Conservation (phyloP, 2,113 vertebrate genomes). For the Sylvia atricapilla region DNA sequence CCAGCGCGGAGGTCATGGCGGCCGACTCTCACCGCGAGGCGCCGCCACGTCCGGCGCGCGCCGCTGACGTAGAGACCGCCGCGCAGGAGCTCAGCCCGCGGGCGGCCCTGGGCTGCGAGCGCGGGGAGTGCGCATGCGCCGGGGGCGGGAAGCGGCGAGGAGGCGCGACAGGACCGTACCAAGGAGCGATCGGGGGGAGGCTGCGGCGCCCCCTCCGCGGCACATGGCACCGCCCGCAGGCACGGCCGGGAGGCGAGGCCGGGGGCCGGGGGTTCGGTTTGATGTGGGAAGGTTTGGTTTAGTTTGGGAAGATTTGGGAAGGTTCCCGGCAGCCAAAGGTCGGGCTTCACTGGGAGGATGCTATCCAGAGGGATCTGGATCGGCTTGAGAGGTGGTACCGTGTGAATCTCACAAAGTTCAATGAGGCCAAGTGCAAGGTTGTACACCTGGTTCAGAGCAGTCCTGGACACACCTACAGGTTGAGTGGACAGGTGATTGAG, state of each 20-base stretch:
- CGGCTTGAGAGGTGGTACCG: background rate
- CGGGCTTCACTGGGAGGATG: background rate
- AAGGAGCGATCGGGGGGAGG: background rate
- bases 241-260: background rate
- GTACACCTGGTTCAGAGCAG: background rate
- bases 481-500: background rate
- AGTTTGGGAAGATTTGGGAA: background rate
- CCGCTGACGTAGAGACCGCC: accelerated
- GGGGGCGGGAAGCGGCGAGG: accelerated
- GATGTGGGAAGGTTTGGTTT: no score
- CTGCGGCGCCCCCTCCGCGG: no score
- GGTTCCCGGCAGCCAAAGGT: accelerated
- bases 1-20: conserved; percentile 77
- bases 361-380: background rate
- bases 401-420: background rate
- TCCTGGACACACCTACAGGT: background rate
- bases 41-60: background rate
- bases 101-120: accelerated
- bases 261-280: no score
- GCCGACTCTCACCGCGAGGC: background rate
- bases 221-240: background rate
- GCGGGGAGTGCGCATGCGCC: accelerated
- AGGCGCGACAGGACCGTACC: accelerated
- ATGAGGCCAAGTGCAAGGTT: no score
- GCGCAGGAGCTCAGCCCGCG: background rate